Conservation (phyloP, 2,888 invertebrate genomes). For the Macaria liturata region DNA sequence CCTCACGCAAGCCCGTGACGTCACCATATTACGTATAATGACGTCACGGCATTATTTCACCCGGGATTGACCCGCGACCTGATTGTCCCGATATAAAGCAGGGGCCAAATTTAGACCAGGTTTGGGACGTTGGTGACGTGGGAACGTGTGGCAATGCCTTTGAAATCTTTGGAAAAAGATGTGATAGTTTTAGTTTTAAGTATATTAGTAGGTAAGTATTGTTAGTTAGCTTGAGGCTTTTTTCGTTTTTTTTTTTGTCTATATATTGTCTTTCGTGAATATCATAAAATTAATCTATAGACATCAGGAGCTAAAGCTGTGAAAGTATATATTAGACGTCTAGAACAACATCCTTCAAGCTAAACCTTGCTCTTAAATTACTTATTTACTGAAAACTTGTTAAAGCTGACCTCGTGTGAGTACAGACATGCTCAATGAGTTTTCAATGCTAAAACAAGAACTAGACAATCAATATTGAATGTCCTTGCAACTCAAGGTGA, state of each 20-base stretch:
- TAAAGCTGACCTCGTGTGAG: conserved; percentile 2
- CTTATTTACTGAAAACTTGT: background rate
- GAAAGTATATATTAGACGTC: too few relatives aligned
- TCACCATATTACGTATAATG: conserved; percentile 28
- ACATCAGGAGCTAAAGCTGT: too few relatives aligned
- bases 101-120: conserved; percentile 48
- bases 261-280: too few relatives aligned
- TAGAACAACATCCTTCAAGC: too few relatives aligned
- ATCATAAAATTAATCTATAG: too few relatives aligned
- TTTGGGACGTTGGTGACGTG: conserved; percentile 29
- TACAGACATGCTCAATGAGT: conserved; percentile 3
- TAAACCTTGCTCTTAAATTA: too few relatives aligned
- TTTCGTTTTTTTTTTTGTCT: too few relatives aligned
- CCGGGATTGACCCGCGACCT: conserved; percentile 52
- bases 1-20: conserved; percentile 24
- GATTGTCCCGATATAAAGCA: conserved; percentile 48
- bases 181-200: too few relatives aligned
- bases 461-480: conserved; percentile 11
- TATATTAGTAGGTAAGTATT: too few relatives aligned
- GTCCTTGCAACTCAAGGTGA: conserved; percentile 16
- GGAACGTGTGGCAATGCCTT: conserved; percentile 14
- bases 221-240: too few relatives aligned
- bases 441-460: background rate
- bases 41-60: conserved; percentile 58
- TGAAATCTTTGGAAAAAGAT: background rate